Base-by-base conservation (phyloP, 2,888 invertebrate species). In the Platycheirus rosarum region DNA sequence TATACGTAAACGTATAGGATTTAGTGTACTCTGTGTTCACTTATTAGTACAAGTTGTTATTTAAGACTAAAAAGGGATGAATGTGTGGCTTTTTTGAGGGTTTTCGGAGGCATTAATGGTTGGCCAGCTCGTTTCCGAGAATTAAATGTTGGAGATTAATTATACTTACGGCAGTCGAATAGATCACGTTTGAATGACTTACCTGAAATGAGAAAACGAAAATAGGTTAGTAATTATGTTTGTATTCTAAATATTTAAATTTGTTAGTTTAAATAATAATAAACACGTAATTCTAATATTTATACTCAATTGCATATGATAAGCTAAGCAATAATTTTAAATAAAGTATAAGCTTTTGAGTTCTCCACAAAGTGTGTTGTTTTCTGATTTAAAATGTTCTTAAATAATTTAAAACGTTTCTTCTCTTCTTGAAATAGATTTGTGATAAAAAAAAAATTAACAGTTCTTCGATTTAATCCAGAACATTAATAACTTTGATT, bases 401-500 rank as follows among this genome's bases (percentile, higher is more conserved):
- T n/a, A n/a, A n/a, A n/a, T n/a, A n/a, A n/a, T n/a, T n/a, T n/a
- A n/a, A n/a, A n/a, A n/a, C n/a, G n/a, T 23, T 6, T 23, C 23
- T 23, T 2, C 6, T 2, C 23, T 23, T 23, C 23, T 23, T 23
- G 23, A 23, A 23, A 23, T 23, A 4, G 3, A 6, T 6, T 23
- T n/a, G n/a, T n/a, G n/a, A n/a, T n/a, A n/a, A n/a, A n/a, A n/a
- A 23, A 23, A 6, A 23, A 23, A 23, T 23, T 2, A 6, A 23
- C 23, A 46, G 9, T 42, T 2, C 9, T 18, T 18, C 6, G 20
- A 20, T 20, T 53, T 20, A 13, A 23, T n/a, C n/a, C n/a, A 20
- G 26, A 55, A 65, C 48, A 69, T 32, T 42, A 75, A 62, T 9
- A 53, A 42, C 48, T 62, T 76, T 76, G 75, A 76, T 76, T 80